Evolutionary conservation across 2,888 invertebrate genomes (phyloP).

Genomic region (Phengaris arion): DNA sequence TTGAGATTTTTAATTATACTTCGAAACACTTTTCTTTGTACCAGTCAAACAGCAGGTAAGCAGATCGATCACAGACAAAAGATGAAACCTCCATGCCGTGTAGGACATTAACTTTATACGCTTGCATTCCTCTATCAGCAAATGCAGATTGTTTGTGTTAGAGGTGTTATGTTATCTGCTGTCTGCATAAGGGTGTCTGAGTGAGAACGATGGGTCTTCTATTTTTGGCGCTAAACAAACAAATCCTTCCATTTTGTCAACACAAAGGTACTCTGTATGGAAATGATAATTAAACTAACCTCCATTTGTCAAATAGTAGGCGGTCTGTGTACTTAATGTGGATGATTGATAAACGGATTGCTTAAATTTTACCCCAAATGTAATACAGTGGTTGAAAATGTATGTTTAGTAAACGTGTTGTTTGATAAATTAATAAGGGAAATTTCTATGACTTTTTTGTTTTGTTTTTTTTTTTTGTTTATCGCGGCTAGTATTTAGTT

Average conservation of each 20-base stretch:
- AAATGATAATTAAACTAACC: constrained; percentile 1
- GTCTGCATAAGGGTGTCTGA: constrained; percentile 5
- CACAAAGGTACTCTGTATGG: not conserved
- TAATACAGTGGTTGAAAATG: not conserved
- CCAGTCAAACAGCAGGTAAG: not conserved
- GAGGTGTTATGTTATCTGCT: not conserved
- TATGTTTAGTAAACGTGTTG: not conserved
- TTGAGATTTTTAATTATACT: too few relatives aligned
- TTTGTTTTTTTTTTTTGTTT: not conserved
- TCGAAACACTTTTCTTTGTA: too few relatives aligned
- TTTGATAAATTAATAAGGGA: not conserved
- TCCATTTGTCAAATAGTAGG: constrained; percentile 3
- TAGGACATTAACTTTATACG: not conserved
- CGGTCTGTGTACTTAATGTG: not conserved
- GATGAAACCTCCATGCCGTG: not conserved
- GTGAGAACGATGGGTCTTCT: not conserved
- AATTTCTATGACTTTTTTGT: not conserved
- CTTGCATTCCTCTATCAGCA: not conserved
- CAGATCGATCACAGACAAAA: not conserved
- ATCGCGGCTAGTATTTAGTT: too few relatives aligned
- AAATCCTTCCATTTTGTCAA: not conserved
- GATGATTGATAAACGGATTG: not conserved
- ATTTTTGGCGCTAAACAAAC: not conserved
- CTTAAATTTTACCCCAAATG: not conserved
- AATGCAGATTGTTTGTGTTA: not conserved